These are phyloP conservation scores for Leptocoma aspasia DNA, from an alignment of 2,113 vertebrate species.

Conservation along the genomic window DNA sequence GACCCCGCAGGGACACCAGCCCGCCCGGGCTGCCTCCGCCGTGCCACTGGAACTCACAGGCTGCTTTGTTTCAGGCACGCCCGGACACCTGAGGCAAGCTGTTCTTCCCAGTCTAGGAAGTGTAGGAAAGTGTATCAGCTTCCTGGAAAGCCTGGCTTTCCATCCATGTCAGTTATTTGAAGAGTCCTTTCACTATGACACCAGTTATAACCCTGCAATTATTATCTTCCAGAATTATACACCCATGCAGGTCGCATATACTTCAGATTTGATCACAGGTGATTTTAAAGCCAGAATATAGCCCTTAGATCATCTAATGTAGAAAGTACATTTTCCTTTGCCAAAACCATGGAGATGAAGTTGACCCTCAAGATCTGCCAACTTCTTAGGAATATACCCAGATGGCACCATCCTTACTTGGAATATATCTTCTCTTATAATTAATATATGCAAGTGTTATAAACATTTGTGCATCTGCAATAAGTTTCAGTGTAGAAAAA, in stretches of 20 bases:
- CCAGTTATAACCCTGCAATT: neutral
- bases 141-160: neutral
- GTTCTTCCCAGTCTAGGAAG: accelerated
- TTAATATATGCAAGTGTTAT: neutral
- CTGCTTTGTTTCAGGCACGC: neutral
- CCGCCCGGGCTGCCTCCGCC: neutral
- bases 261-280: neutral
- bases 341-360: neutral
- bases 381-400: neutral
- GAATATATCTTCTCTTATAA: neutral
- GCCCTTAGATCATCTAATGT: neutral
- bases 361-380: neutral
- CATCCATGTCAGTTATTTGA: neutral
- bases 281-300: neutral
- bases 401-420: neutral
- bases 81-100: neutral
- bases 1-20: accelerated
- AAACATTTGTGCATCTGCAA: neutral
- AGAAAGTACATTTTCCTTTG: neutral
- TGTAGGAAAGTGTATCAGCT: accelerated
- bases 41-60: accelerated
- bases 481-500: neutral
- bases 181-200: neutral
- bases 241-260: neutral
- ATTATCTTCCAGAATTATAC: neutral